Evolutionary conservation across 2,113 vertebrate genomes (phyloP), one percentile per base, ranked within the genome.

Genomic region (Gasterosteus aculeatus): DNA sequence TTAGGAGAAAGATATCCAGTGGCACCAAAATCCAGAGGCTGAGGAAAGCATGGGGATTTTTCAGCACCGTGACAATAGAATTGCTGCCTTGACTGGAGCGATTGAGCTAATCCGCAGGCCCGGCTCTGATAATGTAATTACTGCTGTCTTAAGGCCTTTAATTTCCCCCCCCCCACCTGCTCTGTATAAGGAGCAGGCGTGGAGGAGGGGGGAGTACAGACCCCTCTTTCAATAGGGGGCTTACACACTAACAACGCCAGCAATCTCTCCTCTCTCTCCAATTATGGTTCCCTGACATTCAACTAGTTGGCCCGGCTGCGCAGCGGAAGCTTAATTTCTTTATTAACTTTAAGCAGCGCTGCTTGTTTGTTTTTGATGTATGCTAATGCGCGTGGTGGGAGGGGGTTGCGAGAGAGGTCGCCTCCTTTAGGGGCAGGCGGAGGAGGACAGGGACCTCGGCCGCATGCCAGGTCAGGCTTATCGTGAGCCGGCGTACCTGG

Each of bases 91-190:
- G 97, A 98, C 98, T 98, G 96, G 94, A 96, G 96, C 95, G 97
- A 99, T 99, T 99, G 97, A 93, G 94, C 95, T 99, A 98, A 99
- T 99, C 98, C 98, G 85, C 94, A 92, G 95, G 84, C 87, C 95
- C 88, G 90, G 95, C 96, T 97, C 96, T 97, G 98, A 98, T 99
- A 99, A 99, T 99, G 96, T 99, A 99, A 99, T 99, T 99, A 99
- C 96, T 94, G 95, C 96, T 95, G 96, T 96, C 96, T 98, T 96
- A 96, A 96, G 96, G 95, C 96, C 96, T 99, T 95, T 98, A 97
- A 97, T 99, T 97, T 94, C n/a, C n/a, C 78, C 83, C 88, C 82
- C 84, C 84, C 88, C n/a, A 94, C 96, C 94, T 95, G 95, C 95
- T 95, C 95, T 93, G 79, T 88, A 94, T 95, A 96, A 95, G 96